Base-by-base conservation (phyloP, 2,888 invertebrate species). In the Eudemis profundana region DNA sequence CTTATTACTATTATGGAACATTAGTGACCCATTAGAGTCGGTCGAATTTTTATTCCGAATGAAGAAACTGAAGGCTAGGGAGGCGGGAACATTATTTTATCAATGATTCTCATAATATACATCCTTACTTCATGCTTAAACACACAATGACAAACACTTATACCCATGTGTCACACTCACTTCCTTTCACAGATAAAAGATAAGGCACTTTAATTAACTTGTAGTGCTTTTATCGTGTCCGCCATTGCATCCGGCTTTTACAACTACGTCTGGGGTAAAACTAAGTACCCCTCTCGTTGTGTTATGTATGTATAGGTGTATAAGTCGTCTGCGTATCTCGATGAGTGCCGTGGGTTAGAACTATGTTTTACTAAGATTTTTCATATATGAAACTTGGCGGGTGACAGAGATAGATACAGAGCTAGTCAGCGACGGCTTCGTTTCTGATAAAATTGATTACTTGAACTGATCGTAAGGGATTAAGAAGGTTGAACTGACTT, bases 141-240 rank as follows among this genome's bases (percentile, higher is more conserved):
- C 15, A 42, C 42, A 19, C 8, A 19, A n/a, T n/a, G 23, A 19
- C 21, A 19, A 21, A 14, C 40, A 54, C 40, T 54, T 5, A 10
- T 42, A n/a, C 40, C 14, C 19, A 21, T 23, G 27, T n/a, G n/a
- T n/a, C n/a, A 23, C 23, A 54, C 40, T 40, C 54, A 27, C 15
- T 54, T 54, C 40, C 27, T 23, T 0, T 33, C 14, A 21, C 2
- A 54, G 54, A 54, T 40, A 54, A 54, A 23, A 27, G 54, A 54
- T 54, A 54, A 54, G 33, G 8, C 23, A 40, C 54, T 14, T 46
- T n/a, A 57, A 29, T 44, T 57, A 46, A 33, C 46, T 19, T 29
- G 57, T 61, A 51, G 50, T 19, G 14, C 33, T 17, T n/a, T 61
- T 44, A 40, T 40, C 29, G 33, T 47, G 61, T 12, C 61, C 40